Evolutionary conservation across 2,888 invertebrate species (phyloP), one percentile per base, ranked within the genome.

Genomic region (Diarsia dahlii): DNA sequence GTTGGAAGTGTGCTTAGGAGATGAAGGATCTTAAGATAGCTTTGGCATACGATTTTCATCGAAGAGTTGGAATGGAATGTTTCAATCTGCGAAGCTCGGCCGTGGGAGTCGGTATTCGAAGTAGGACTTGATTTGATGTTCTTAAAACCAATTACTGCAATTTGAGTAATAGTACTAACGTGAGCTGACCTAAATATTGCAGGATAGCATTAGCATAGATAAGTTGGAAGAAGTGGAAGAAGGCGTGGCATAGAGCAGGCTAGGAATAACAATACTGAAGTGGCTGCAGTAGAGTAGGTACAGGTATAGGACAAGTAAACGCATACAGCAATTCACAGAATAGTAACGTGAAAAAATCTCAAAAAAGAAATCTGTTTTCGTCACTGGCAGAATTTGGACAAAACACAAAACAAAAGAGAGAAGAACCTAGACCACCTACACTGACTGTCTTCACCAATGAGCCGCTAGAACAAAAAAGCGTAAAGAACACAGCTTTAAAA

Each of bases 401-500:
- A 72, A 56, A 63, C 15, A 52, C 15, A 9, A 76, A 45, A 46
- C 20, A 28, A n/a, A 62, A 62, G 12, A 62, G 10, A 6, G 15
- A 39, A n/a, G 13, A 45, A 18, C 28, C 13, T 39, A 45, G 62
- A 70, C 80, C 79, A 84, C 70, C 70, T 60, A 46, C 20, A 34
- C 46, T 15, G n/a, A 3, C 46, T 45, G n/a, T 54, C 58, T 20
- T 56, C 12, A 39, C 62, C 23, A 56, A 64, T 18, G 5, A 73
- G 46, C 63, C 64, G 50, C 58, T 67, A 70, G 67, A 39, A 58
- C 64, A 62, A 69, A 69, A 69, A 77, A 66, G 82, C 74, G 63
- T 81, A 28, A 64, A 81, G 70, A 76, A 80, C 48, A 84, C 34
- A 39, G 58, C 39, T 65, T 82, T 64, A 34, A 62, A 65, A 73